Base-by-base conservation (phyloP, 1,140 invertebrate species). In the Sogatella furcifera region DNA sequence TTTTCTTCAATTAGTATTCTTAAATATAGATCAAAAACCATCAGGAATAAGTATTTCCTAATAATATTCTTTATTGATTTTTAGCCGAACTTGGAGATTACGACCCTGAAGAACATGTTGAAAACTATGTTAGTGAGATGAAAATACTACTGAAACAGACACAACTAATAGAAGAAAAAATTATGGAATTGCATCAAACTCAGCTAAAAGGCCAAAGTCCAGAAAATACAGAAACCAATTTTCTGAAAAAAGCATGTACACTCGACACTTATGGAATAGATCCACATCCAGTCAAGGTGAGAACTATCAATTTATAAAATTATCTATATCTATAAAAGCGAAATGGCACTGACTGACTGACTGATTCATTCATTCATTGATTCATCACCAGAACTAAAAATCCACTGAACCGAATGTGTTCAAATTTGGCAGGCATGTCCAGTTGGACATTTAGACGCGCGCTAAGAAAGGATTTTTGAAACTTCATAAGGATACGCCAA, bases 211-310 rank as follows among this genome's bases (percentile, higher is more conserved):
- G 84, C 15, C 81, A 87, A 68, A 82, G 82, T 28, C 81, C 82
- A 2, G 80, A 84, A 61, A 84, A 87, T 70, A 86, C 91, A 4
- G 92, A 95, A 76, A 82, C 81, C 28, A 81, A 84, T 62, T 96
- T 96, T 72, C 78, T 96, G 28, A 88, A 86, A 73, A 86, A 92
- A 68, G 92, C 94, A 17, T 86, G 88, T 31, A 82, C 87, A 58
- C 77, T 98, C 41, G 95, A 97, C 69, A 97, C 95, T 0, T 98
- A 98, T 71, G 96, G 95, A 13, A 88, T 98, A 28, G 95, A 98
- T 78, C 96, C 95, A 2, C 92, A 98, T 80, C 89, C 92, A 55
- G 94, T 98, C n/a, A 98, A 97, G 82, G 93, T 94, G 73, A 38
- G 34, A 38, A 38, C 9, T 38, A 28, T 28, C 24, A 28, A 6